Percentiles rank a stretch among this genome's conserved stretches.
These are phyloP conservation scores for Bungarus multicinctus DNA, from an alignment of 2,113 vertebrate species.

Conservation along the genomic window DNA sequence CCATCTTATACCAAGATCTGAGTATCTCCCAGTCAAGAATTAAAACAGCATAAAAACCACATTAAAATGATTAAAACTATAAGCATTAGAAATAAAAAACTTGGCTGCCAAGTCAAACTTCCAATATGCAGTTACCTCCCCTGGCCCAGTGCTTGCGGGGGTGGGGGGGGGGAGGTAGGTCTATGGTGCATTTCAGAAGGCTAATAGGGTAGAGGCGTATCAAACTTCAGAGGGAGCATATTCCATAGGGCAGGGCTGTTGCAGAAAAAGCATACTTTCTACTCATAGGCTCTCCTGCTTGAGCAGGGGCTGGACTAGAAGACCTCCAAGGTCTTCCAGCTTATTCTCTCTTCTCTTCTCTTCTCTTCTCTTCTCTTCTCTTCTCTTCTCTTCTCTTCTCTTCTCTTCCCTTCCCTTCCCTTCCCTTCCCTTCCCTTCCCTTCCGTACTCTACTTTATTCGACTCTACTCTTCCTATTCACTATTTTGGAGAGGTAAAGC, in stretches of 20 bases:
- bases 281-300: neutral
- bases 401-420: too few relatives aligned
- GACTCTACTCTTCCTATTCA: neutral
- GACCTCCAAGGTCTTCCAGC: too few relatives aligned
- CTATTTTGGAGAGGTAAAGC: neutral
- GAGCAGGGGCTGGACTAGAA: too few relatives aligned
- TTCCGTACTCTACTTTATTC: too few relatives aligned
- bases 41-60: neutral
- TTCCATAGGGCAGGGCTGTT: neutral
- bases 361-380: too few relatives aligned
- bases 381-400: too few relatives aligned
- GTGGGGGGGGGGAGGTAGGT: neutral
- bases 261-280: neutral
- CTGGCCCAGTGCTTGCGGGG: neutral
- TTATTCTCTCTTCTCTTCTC: too few relatives aligned
- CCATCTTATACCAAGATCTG: neutral
- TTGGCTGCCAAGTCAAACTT: neutral
- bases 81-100: neutral
- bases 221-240: neutral
- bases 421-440: too few relatives aligned
- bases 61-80: neutral
- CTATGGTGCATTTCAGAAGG: neutral
- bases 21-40: neutral
- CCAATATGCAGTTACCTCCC: neutral
- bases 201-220: neutral